Evolutionary conservation across 2,113 vertebrate species (phyloP), one percentile per base, ranked within the genome.

Genomic region (Hippocampus mohnikei): DNA sequence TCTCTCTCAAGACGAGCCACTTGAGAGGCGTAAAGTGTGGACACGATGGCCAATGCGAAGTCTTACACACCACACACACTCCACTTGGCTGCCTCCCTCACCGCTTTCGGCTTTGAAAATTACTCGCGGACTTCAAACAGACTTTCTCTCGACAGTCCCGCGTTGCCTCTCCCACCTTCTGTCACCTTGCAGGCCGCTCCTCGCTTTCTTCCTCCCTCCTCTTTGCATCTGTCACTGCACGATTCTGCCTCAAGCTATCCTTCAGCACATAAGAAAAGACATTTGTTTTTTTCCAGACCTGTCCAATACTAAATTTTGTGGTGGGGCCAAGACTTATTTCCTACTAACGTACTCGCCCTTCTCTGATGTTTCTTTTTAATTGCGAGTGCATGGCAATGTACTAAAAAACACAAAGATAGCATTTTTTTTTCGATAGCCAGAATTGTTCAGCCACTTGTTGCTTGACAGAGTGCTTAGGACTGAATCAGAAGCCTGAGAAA

Each of bases 61-160:
- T 69, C 40, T 50, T 13, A 33, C 66, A 69, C 74, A 67, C 53
- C 66, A 71, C 70, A 71, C 73, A 69, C 27, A 74, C 64, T 73
- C 66, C 76, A 64, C 72, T 85, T 71, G 63, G 61, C 74, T 78
- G 21, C 52, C 73, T 46, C 65, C 73, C 71, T 72, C 66, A 56
- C 66, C 70, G 73, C 67, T 79, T 56, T 71, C 65, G 64, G 77
- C 72, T 75, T 84, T 33, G 81, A 83, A 87, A 87, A 87, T 89
- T 78, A 77, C 85, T 82, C 81, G 67, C 83, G 40, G 73, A 87
- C 79, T 84, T 83, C 84, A 88, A 82, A 81, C 76, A 76, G 81
- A 78, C 74, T 73, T 66, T 71, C 74, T 72, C 73, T 71, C 13
- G 60, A 78, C 75, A 72, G 77, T 66, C 77, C 70, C 42, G 42